Evolutionary conservation across 2,797 vertebrate species (phyloP), one percentile per base, ranked within the genome.

Genomic region (Scleropages formosus): DNA sequence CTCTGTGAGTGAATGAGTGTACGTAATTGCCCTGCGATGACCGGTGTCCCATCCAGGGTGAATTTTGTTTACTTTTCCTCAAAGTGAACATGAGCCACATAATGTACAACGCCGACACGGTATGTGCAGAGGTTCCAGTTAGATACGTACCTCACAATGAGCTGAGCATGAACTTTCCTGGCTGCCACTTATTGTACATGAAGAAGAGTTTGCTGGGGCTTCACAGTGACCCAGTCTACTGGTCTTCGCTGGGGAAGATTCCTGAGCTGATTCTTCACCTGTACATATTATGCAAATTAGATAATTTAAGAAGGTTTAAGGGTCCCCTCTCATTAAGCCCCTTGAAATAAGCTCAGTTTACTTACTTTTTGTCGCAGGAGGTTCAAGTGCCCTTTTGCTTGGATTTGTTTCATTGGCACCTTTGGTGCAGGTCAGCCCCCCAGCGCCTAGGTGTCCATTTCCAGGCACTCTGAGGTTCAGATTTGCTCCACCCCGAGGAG

Each of bases 301-400:
- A 31, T 16, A 2, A 58, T 16, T 72, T 12, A 39, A 44, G 46
- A n/a, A n/a, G n/a, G n/a, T n/a, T n/a, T n/a, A n/a, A n/a, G n/a
- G n/a, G n/a, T n/a, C n/a, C n/a, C n/a, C 18, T 11, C 0, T 72
- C 15, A n/a, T 16, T 11, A 18, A 39, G 18, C 53, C 26, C 44
- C 31, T 46, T 7, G n/a, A 22, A 24, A 46, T 6, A 15, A 44
- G 16, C 59, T 13, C 58, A 44, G 68, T 31, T 39, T 71, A 51
- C 70, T 72, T 27, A 72, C 70, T 51, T 72, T 70, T 72, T 71
- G 53, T 26, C 12, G 8, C 31, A 11, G 70, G 22, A 56, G 11
- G 26, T 8, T 20, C 53, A 72, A 44, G 70, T 27, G 4, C 22
- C 27, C 12, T 60, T 72, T 31, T 60, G 56, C 12, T 51, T 31